Evolutionary conservation across 2,113 vertebrate species (phyloP).

Genomic region (Labrus mixtus): DNA sequence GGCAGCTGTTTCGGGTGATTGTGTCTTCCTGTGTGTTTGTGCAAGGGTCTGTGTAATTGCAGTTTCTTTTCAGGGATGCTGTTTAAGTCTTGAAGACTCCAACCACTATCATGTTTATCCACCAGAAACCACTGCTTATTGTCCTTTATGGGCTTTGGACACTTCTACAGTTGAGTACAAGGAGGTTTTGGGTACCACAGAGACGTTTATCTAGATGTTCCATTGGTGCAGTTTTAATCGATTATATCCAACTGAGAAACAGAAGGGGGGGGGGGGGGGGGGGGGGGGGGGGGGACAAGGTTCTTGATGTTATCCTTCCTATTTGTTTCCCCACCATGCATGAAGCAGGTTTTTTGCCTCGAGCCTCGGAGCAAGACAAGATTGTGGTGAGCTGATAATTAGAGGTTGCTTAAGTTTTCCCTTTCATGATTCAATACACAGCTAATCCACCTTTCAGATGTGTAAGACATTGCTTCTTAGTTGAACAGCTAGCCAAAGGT

Average conservation of each 20-base stretch:
- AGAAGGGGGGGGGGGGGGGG: accelerated
- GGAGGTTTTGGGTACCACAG: not conserved
- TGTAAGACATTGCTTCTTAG: not conserved
- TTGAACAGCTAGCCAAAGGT: constrained; percentile 10
- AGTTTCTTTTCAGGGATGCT: constrained; percentile 24
- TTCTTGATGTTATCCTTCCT: constrained; percentile 37
- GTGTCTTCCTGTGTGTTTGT: constrained; percentile 13
- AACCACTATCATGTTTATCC: constrained; percentile 31
- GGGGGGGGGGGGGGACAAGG: not conserved
- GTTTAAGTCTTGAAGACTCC: constrained; percentile 24
- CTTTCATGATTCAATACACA: constrained; percentile 31
- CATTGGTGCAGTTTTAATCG: constrained; percentile 11
- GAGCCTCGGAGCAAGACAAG: constrained; percentile 31
- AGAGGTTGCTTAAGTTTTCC: constrained; percentile 19
- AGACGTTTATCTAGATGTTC: constrained; percentile 3
- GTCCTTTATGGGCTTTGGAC: not conserved
- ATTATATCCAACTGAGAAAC: not conserved
- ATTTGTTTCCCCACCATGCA: not conserved
- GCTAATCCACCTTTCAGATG: constrained; percentile 58
- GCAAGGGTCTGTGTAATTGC: constrained; percentile 6
- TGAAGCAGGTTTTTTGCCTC: constrained; percentile 35
- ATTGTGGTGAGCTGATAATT: constrained; percentile 49
- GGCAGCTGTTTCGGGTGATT: constrained; percentile 50
- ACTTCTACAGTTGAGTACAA: not conserved
- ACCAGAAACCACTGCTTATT: constrained; percentile 19